Base-by-base conservation (phyloP, 2,888 invertebrate species). In the Creontiades dilutus region DNA sequence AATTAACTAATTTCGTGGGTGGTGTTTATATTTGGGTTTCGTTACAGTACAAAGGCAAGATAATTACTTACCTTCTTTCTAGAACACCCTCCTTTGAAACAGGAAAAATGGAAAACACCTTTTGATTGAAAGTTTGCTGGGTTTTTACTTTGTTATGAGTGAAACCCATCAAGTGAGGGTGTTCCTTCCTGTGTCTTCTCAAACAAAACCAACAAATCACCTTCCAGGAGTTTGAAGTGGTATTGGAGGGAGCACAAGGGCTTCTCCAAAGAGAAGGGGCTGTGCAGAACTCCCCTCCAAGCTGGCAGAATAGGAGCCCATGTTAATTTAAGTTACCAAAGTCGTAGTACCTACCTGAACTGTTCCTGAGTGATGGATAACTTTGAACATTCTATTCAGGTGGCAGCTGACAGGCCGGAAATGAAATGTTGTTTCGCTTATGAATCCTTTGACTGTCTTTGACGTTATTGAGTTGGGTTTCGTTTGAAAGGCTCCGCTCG, bases 361-460 rank as follows among this genome's bases (percentile, higher is more conserved):
- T 86, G 86, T 48, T 75, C 46, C 46, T 86, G 86, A 86, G 86
- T 86, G 86, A 86, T 86, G 86, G 86, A 86, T 86, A 86, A 86
- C 86, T 86, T 86, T 86, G 86, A 86, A 86, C 86, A 86, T 86
- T 75, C 86, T 86, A 86, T 86, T 86, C 86, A 86, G 47, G 75
- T 46, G 86, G 86, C 86, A 86, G 68, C 68, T 86, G 86, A 86
- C 86, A 86, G 86, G 86, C 48, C 68, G 86, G 86, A 86, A 86
- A 86, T 86, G 86, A 86, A 86, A 86, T 86, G 86, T 75, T 86
- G 86, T 86, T 86, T 86, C 86, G 86, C 86, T 86, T 86, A 86
- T 86, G 86, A 86, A 75, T 86, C 75, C 85, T 61, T 75, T 75
- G 86, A 75, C 75, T 86, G 86, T 86, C 86, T 86, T 86, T 86